Base-by-base conservation (phyloP, 2,797 vertebrate species). In the Siniperca scherzeri region DNA sequence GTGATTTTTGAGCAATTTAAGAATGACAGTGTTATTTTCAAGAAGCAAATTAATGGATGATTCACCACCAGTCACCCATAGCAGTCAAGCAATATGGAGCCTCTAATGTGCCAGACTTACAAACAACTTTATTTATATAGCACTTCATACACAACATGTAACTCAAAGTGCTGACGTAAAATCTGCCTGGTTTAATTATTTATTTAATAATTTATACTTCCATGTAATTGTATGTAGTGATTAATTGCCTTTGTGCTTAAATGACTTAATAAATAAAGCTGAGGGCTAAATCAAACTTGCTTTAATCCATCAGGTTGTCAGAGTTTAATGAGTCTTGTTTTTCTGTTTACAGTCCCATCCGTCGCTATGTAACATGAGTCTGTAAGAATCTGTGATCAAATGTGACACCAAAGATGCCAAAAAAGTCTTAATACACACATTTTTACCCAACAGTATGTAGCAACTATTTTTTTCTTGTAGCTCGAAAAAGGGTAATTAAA, bases 401-500 rank as follows among this genome's bases (percentile, higher is more conserved):
- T 5, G 16, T 38, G 74, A 27, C 1, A 7, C 0, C 7, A n/a
- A 42, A 53, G 21, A 30, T 64, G 40, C 8, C 52, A 70, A 57
- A n/a, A n/a, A 66, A 33, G 8, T 73, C 14, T 50, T 19, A 30
- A 52, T 52, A 17, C 44, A 66, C 36, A 40, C n/a, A 17, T 76
- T 71, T 67, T 52, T 21, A 48, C 27, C 46, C 19, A 38, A 19
- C 48, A 77, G 56, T 4, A 30, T 71, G 4, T 19, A 22, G 21
- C 25, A n/a, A 14, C 42, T 44, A 0, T 44, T 59, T 70, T 70
- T 38, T 25, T 14, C 59, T 17, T 36, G 52, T 14, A 33, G 30
- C 62, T 69, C 3, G 25, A 78, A 64, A 61, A 40, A 55, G 27
- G 25, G 42, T 67, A 10, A 72, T 78, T 78, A 40, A 74, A 80